Percentiles rank a stretch among this genome's conserved stretches.
Evolutionary conservation across 1,140 invertebrate genomes (phyloP).

Genomic region (Leptonema lineaticorne): DNA sequence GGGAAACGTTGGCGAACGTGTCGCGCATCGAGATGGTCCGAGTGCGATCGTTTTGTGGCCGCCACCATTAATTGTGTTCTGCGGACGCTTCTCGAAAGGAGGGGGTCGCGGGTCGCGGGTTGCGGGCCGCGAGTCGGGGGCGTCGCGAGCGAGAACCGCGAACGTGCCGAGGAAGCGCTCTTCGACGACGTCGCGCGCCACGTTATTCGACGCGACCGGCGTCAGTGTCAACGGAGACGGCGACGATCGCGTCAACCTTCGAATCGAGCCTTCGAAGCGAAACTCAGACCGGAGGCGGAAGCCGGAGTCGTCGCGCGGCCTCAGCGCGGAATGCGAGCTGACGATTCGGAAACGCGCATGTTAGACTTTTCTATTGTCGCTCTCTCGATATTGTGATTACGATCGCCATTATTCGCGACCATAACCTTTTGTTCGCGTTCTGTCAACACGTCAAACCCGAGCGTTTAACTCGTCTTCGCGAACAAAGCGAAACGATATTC

Average conservation of each 20-base stretch:
- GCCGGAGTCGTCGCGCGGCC: not conserved
- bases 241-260: not conserved
- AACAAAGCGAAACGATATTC: too few species aligned
- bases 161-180: not conserved
- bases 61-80: not conserved
- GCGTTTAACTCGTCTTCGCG: too few species aligned
- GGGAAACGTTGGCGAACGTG: not conserved
- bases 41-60: not conserved
- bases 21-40: slow-evolving; percentile 4
- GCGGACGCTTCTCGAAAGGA: not conserved
- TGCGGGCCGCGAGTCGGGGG: not conserved
- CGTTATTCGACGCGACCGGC: not conserved
- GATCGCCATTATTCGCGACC: too few species aligned
- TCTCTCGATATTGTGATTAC: not conserved
- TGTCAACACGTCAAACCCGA: too few species aligned
- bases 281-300: not conserved
- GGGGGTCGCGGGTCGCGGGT: not conserved
- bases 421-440: too few species aligned
- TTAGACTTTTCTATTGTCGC: not conserved
- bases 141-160: not conserved
- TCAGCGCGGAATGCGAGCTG: not conserved
- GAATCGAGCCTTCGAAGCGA: not conserved
- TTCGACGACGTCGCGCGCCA: too few species aligned
- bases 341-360: not conserved
- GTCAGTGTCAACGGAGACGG: not conserved